These are phyloP conservation scores for Diarsia dahlii DNA, from an alignment of 2,888 invertebrate species.

Conservation along the genomic window DNA sequence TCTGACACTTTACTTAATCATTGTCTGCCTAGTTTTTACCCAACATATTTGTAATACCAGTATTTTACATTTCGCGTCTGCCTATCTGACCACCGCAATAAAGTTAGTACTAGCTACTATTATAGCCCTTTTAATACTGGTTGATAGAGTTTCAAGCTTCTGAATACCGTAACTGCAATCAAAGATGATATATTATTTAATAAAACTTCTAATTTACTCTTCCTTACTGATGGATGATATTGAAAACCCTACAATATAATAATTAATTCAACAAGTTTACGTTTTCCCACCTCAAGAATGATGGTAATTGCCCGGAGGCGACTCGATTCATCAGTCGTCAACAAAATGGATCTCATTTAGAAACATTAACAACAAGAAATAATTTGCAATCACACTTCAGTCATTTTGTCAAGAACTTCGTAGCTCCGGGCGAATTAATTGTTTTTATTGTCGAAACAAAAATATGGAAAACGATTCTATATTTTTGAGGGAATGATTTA, in stretches of 20 bases:
- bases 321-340: constrained; percentile 39
- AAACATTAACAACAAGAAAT: constrained; percentile 50
- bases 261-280: neutral
- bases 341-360: constrained; percentile 31
- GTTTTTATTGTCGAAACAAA: constrained; percentile 23
- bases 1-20: too few species aligned
- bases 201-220: neutral
- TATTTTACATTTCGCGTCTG: neutral
- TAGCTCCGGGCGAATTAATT: constrained; percentile 43
- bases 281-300: constrained; percentile 40
- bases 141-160: neutral
- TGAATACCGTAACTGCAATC: neutral
- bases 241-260: neutral
- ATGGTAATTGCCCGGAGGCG: constrained; percentile 13
- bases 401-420: constrained; percentile 48
- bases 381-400: constrained; percentile 57
- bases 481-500: constrained; percentile 22
- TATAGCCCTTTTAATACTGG: neutral
- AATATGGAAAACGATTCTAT: constrained; percentile 32
- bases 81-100: neutral
- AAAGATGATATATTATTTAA: neutral
- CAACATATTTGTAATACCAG: neutral
- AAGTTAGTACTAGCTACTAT: neutral
- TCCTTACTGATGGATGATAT: neutral
- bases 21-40: too few species aligned